phyloP scores from a whole-genome alignment of 2,888 invertebrate species.

The Leptopilina syphax region DNA sequence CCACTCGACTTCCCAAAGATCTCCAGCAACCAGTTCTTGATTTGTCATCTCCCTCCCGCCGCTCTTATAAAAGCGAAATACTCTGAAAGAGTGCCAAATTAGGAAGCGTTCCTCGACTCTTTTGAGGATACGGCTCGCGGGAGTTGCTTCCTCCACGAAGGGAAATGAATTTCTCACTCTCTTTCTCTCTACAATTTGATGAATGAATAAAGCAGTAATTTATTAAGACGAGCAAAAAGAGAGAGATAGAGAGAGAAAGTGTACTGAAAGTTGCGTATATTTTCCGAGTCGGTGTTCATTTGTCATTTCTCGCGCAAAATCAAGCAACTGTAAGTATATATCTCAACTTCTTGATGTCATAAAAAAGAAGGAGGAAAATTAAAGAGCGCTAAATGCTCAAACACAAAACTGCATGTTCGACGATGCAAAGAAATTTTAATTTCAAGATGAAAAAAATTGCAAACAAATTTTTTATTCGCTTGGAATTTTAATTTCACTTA shows the following conservation, averaged over 20 bases:
- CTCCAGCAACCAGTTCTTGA: slow-evolving; percentile 3
- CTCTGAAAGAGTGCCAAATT: slow-evolving; percentile 40
- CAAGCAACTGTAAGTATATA: no score
- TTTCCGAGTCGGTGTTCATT: slow-evolving; percentile 6
- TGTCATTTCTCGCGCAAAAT: background rate
- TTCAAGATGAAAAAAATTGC: no score
- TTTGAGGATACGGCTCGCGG: slow-evolving; percentile 24
- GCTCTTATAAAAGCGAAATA: slow-evolving; percentile 9
- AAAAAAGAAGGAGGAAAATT: no score
- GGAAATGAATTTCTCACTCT: slow-evolving; percentile 28
- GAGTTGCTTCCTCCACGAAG: slow-evolving; percentile 20
- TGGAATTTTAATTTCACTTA: no score
- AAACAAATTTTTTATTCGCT: no score
- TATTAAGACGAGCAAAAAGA: slow-evolving; percentile 15
- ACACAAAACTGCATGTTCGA: no score
- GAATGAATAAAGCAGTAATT: slow-evolving; percentile 36
- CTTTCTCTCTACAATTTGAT: slow-evolving; percentile 38
- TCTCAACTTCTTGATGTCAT: no score
- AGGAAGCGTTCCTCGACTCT: slow-evolving; percentile 25
- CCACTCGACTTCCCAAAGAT: slow-evolving; percentile 34
- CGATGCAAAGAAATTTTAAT: no score
- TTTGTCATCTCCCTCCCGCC: background rate
- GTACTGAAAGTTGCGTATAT: slow-evolving; percentile 14
- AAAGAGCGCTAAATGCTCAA: no score
- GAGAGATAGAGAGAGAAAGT: background rate